These are phyloP conservation scores for Atherinosoma microstoma DNA, from an alignment of 2,797 vertebrate species.

Conservation along the genomic window DNA sequence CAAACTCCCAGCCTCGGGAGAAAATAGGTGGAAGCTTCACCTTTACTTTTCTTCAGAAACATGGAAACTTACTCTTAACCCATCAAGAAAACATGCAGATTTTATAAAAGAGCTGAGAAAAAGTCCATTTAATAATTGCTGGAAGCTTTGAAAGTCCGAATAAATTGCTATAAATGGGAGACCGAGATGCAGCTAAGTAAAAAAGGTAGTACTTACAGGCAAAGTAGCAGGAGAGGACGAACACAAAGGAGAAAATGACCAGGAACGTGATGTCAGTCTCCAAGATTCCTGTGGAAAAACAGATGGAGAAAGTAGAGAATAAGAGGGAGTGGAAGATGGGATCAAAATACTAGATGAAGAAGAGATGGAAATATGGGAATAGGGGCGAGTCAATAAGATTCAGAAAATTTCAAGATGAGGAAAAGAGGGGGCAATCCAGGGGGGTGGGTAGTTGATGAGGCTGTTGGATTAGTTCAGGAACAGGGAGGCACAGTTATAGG, in stretches of 20 bases:
- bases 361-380: not conserved
- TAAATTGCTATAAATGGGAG: conserved; percentile 17
- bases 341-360: conserved; percentile 24
- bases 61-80: conserved; percentile 66
- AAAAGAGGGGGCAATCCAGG: conserved; percentile 1
- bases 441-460: conserved; percentile 20
- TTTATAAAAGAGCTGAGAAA: conserved; percentile 45
- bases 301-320: not conserved
- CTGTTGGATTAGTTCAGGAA: conserved; percentile 36
- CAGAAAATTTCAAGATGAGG: conserved; percentile 22
- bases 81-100: conserved; percentile 66
- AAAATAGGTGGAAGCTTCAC: conserved; percentile 27
- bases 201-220: conserved; percentile 87
- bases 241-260: conserved; percentile 90
- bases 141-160: conserved; percentile 22
- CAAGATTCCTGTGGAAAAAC: conserved; percentile 86
- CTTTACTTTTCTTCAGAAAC: conserved; percentile 57
- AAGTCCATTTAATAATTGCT: conserved; percentile 42
- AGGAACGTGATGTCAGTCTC: conserved; percentile 95
- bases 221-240: conserved; percentile 92
- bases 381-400: conserved; percentile 17
- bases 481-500: not conserved
- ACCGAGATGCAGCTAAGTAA: conserved; percentile 35
- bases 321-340: not conserved
- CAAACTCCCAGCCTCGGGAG: conserved; percentile 11